These are phyloP conservation scores for Apantesis nais DNA, from an alignment of 2,888 invertebrate species.

Conservation along the genomic window DNA sequence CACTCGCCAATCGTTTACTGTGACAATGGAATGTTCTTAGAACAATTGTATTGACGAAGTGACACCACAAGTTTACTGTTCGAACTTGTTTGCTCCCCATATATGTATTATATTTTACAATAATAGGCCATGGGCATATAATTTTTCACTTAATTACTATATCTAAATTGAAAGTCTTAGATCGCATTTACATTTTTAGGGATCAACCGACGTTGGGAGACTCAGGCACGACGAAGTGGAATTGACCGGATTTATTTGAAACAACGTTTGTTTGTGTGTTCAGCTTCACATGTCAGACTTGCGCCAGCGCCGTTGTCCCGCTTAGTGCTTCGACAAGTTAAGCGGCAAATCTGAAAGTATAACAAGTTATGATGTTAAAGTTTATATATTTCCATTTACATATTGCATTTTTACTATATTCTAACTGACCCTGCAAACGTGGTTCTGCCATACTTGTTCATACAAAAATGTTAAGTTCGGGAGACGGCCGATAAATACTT, in stretches of 20 bases:
- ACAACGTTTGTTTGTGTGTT: conserved; percentile 63
- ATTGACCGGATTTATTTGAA: conserved; percentile 49
- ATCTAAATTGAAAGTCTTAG: conserved; percentile 42
- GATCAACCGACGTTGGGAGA: conserved; percentile 29
- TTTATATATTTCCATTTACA: not conserved
- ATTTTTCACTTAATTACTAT: conserved; percentile 46
- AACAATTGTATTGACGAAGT: conserved; percentile 52
- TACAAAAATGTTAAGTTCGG: no score
- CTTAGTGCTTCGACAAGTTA: conserved; percentile 94
- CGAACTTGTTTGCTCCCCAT: conserved; percentile 54
- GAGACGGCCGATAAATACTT: no score
- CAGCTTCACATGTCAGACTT: conserved; percentile 66
- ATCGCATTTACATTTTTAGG: conserved; percentile 38
- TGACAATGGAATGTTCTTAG: conserved; percentile 76
- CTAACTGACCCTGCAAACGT: no score
- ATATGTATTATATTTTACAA: conserved; percentile 34
- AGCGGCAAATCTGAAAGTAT: conserved; percentile 93
- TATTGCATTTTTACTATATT: no score
- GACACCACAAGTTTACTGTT: conserved; percentile 63
- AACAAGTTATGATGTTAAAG: conserved; percentile 14
- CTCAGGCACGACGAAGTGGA: conserved; percentile 38
- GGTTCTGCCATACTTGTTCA: no score
- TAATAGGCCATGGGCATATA: conserved; percentile 47
- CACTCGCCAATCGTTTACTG: conserved; percentile 68
- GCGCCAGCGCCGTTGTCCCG: conserved; percentile 55